These are phyloP conservation scores for Epinephelus awoara DNA, from an alignment of 2,797 vertebrate genomes.

Conservation along the genomic window DNA sequence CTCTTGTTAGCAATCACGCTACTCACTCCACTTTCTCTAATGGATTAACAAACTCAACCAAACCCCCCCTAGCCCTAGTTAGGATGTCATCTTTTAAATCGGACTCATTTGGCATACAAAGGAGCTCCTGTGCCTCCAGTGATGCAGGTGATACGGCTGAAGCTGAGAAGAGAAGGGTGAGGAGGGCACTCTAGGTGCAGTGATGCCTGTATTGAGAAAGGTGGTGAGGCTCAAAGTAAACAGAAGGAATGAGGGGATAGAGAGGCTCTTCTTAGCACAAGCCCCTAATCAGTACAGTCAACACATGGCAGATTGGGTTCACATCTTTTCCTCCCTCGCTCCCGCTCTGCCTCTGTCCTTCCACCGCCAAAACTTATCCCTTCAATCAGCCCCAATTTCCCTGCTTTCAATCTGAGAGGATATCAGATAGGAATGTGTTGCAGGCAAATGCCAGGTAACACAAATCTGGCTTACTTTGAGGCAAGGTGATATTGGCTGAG, in stretches of 20 bases:
- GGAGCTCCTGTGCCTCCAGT: slow-evolving; percentile 28
- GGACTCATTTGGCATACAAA: slow-evolving; percentile 42
- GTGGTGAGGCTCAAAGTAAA: slow-evolving; percentile 80
- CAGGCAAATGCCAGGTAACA: slow-evolving; percentile 77
- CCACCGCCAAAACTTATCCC: slow-evolving; percentile 74
- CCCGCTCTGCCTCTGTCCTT: slow-evolving; percentile 60
- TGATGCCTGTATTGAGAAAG: slow-evolving; percentile 44
- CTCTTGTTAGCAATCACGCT: slow-evolving; percentile 49
- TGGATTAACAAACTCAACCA: slow-evolving; percentile 40
- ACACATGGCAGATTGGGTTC: slow-evolving; percentile 85
- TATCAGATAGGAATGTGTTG: slow-evolving; percentile 75
- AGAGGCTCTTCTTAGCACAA: slow-evolving; percentile 79
- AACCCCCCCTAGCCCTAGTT: slow-evolving; percentile 24
- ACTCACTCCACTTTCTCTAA: slow-evolving; percentile 40
- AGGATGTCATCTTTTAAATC: slow-evolving; percentile 57
- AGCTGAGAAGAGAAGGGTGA: slow-evolving; percentile 37
- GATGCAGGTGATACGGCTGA: slow-evolving; percentile 54
- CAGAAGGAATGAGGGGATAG: slow-evolving; percentile 80
- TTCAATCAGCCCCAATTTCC: slow-evolving; percentile 78
- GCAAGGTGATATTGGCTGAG: slow-evolving; percentile 54
- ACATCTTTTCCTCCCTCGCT: slow-evolving; percentile 63
- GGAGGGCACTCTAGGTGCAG: slow-evolving; percentile 38
- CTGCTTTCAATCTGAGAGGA: slow-evolving; percentile 76
- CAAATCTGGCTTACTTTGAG: slow-evolving; percentile 69
- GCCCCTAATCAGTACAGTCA: slow-evolving; percentile 84